A percentile compares a stretch with the other conserved stretches of the same genome.
These are phyloP conservation scores for Ennomos fuscantarius DNA, from an alignment of 2,888 invertebrate genomes.

Conservation along the genomic window DNA sequence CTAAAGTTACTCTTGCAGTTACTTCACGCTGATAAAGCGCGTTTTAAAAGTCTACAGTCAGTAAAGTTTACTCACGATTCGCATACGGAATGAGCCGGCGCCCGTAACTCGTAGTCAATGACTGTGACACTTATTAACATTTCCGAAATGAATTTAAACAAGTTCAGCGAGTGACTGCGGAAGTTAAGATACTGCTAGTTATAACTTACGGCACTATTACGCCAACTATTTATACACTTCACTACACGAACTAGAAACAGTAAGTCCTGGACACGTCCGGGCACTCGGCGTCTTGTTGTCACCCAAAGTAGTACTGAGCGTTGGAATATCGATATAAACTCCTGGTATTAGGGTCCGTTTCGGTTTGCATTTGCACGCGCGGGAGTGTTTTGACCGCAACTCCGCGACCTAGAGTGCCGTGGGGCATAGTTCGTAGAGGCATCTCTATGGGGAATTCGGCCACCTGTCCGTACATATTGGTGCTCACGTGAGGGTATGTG, in stretches of 20 bases:
- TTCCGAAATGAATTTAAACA: not conserved
- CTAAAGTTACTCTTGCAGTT: conserved; percentile 27
- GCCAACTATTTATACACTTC: conserved; percentile 53
- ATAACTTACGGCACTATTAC: conserved; percentile 17
- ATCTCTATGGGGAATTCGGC: conserved; percentile 83
- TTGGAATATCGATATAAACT: conserved; percentile 87
- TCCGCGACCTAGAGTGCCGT: conserved; percentile 76
- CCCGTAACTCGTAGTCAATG: conserved; percentile 1
- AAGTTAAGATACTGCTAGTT: conserved; percentile 21
- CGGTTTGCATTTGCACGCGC: conserved; percentile 76
- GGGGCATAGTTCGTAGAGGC: conserved; percentile 80
- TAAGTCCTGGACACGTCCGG: conserved; percentile 84
- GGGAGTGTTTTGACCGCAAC: conserved; percentile 78
- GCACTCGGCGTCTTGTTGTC: conserved; percentile 87
- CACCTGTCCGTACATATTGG: conserved; percentile 82
- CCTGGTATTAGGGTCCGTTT: conserved; percentile 84
- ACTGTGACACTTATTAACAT: not conserved
- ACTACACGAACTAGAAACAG: conserved; percentile 82
- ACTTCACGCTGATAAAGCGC: too few relatives aligned
- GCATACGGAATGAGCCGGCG: too few relatives aligned
- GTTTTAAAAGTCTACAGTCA: too few relatives aligned
- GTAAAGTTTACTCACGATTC: too few relatives aligned
- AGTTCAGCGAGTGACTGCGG: not conserved
- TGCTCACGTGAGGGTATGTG: conserved; percentile 79
- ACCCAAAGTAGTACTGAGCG: conserved; percentile 91